Conservation (phyloP, 2,888 invertebrate genomes). For the Ectropis crepuscularia region DNA sequence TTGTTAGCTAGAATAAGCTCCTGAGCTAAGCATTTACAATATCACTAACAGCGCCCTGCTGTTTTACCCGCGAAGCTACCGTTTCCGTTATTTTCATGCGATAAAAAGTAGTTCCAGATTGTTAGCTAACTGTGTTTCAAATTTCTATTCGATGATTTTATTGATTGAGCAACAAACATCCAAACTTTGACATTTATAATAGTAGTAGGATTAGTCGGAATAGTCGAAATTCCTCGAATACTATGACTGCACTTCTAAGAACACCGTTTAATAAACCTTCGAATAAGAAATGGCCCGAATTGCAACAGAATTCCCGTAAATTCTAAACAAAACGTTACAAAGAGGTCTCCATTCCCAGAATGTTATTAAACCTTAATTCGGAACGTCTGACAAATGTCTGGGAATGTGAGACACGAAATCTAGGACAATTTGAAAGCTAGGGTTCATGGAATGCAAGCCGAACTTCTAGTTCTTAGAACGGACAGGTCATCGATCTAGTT, state of each 20-base stretch:
- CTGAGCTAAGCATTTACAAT: too few species aligned
- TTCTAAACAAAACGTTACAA: background rate
- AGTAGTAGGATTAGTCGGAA: too few species aligned
- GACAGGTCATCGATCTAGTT: conserved; percentile 7
- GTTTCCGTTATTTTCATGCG: too few species aligned
- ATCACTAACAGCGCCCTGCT: too few species aligned
- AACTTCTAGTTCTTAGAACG: conserved; percentile 6
- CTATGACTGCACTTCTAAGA: background rate
- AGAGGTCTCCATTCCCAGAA: conserved; percentile 14
- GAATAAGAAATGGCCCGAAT: conserved; percentile 2
- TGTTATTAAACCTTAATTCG: conserved; percentile 20
- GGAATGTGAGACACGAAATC: conserved; percentile 15
- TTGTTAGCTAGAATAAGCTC: too few species aligned
- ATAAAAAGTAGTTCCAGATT: too few species aligned
- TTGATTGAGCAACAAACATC: too few species aligned
- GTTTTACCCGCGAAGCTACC: too few species aligned
- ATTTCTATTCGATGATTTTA: too few species aligned
- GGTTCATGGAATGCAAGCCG: conserved; percentile 26
- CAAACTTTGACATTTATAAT: too few species aligned
- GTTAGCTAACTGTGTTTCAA: too few species aligned
- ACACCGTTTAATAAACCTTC: background rate
- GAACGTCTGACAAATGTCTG: conserved; percentile 25
- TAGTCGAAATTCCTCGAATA: background rate
- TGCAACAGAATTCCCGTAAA: conserved; percentile 19
- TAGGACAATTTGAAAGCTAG: conserved; percentile 10